These are phyloP conservation scores for Sturnus vulgaris DNA, from an alignment of 2,113 vertebrate genomes.

Conservation along the genomic window DNA sequence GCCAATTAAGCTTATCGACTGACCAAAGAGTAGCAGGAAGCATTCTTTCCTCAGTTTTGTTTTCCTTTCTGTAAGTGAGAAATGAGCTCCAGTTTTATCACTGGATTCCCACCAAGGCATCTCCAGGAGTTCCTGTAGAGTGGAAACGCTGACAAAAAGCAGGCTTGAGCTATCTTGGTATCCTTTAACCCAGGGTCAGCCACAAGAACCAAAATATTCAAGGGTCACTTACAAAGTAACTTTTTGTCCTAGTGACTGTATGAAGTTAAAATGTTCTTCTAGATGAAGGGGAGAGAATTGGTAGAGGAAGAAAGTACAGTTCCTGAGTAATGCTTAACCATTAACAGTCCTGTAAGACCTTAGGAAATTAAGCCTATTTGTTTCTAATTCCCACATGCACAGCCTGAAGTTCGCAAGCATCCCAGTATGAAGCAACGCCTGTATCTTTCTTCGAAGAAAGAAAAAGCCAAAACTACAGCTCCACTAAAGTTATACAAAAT, in stretches of 20 bases:
- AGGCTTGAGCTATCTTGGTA: conserved; percentile 82
- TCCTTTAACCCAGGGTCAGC: conserved; percentile 77
- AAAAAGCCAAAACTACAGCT: background rate
- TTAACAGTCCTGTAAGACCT: conserved; percentile 21
- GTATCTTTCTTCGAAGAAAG: background rate
- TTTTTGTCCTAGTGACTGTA: background rate
- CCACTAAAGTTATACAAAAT: background rate
- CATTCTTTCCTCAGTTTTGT: conserved; percentile 77
- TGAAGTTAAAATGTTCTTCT: conserved; percentile 5
- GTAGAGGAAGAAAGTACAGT: background rate
- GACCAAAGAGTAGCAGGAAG: conserved; percentile 71
- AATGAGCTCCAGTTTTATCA: conserved; percentile 74
- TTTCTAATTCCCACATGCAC: conserved; percentile 8
- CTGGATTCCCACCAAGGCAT: conserved; percentile 85
- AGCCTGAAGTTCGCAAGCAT: background rate
- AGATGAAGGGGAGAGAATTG: background rate
- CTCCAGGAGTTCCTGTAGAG: conserved; percentile 74
- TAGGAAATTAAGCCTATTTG: conserved; percentile 24
- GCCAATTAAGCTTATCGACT: conserved; percentile 86
- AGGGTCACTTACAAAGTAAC: conserved; percentile 33
- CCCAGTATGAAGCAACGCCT: background rate
- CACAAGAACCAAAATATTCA: conserved; percentile 4
- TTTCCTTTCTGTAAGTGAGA: conserved; percentile 72
- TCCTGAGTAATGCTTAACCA: conserved; percentile 35
- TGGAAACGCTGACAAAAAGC: conserved; percentile 87